A percentile compares a stretch with the other conserved stretches of the same genome.
Conservation (phyloP, 2,797 vertebrate genomes). For the Neosilurus mollespiculum region DNA sequence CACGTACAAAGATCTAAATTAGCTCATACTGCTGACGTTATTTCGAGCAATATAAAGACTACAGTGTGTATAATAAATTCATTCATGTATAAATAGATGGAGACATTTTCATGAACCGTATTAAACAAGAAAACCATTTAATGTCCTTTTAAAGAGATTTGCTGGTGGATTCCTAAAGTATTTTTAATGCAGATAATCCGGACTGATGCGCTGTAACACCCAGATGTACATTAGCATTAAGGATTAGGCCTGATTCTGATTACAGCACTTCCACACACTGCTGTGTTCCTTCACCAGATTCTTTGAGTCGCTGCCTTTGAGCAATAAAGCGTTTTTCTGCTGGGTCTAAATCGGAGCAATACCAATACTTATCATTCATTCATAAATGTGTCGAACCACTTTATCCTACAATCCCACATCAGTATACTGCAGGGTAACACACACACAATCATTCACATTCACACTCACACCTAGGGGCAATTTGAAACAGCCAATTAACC, state of each 20-base stretch:
- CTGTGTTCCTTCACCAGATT: neutral
- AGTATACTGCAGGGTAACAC: too few relatives aligned
- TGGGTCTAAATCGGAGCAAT: neutral
- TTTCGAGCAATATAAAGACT: neutral
- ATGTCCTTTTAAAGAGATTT: neutral
- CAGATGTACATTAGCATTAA: neutral
- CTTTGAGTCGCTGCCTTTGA: neutral
- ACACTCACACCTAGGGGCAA: too few relatives aligned
- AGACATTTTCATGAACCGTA: neutral
- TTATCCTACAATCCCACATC: too few relatives aligned
- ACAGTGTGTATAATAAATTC: neutral
- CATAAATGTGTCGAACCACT: too few relatives aligned
- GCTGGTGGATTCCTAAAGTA: neutral
- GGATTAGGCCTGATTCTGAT: neutral
- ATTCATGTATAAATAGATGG: neutral
- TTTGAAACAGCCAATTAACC: too few relatives aligned
- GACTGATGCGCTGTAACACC: neutral
- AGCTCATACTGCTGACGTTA: neutral
- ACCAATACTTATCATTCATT: neutral
- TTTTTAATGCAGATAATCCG: neutral
- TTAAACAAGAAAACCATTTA: neutral
- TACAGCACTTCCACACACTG: neutral
- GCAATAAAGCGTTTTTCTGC: neutral
- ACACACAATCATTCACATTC: too few relatives aligned
- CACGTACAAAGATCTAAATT: neutral